These are phyloP conservation scores for Sparidentex hasta DNA, from an alignment of 2,797 vertebrate genomes.

Conservation along the genomic window DNA sequence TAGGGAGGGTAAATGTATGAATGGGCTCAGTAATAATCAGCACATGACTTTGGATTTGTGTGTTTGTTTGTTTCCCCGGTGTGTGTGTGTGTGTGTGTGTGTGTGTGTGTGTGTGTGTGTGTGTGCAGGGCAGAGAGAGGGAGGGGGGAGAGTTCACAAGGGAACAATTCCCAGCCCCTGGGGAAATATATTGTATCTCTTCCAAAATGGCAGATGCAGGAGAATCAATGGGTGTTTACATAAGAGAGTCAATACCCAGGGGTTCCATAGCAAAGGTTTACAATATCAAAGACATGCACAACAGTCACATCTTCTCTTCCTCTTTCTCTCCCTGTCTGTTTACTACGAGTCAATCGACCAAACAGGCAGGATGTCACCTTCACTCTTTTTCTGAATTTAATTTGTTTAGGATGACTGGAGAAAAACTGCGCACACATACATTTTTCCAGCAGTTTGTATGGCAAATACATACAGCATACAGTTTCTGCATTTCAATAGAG, in stretches of 20 bases:
- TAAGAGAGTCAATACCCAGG: conserved; percentile 82
- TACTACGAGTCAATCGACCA: conserved; percentile 20
- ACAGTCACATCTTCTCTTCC: conserved; percentile 41
- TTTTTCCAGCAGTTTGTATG: conserved; percentile 30
- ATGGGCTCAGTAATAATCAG: conserved; percentile 54
- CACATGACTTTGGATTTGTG: conserved; percentile 54
- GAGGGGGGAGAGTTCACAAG: neutral
- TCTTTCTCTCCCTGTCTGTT: conserved; percentile 14
- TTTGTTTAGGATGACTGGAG: conserved; percentile 25
- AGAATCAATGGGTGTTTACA: conserved; percentile 86
- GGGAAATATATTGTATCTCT: conserved; percentile 82
- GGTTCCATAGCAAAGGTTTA: conserved; percentile 69
- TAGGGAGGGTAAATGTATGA: conserved; percentile 49
- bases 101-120: conserved; percentile 5
- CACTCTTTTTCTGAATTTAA: conserved; percentile 13
- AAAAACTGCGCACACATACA: neutral
- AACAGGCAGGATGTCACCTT: conserved; percentile 15
- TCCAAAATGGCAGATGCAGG: conserved; percentile 81
- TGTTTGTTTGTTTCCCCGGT: neutral
- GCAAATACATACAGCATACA: neutral
- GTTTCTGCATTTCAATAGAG: conserved; percentile 49
- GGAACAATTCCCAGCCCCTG: conserved; percentile 73
- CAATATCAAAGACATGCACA: conserved; percentile 70
- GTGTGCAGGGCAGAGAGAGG: neutral
- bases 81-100: conserved; percentile 1